Evolutionary conservation across 2,113 vertebrate species (phyloP).

Genomic region (Salvelinus alpinus): DNA sequence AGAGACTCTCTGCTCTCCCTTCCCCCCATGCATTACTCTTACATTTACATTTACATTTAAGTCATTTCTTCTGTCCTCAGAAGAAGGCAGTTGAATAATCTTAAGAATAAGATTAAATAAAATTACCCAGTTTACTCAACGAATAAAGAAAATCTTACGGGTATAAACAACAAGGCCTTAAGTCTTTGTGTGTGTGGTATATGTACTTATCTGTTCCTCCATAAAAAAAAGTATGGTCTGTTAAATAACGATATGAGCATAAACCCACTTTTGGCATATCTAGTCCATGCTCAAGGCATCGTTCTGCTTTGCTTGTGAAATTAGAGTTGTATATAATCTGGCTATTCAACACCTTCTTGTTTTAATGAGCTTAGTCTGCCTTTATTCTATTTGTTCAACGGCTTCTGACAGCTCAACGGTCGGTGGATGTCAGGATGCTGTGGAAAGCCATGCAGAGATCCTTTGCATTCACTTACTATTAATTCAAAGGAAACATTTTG

Average conservation of each 20-base stretch:
- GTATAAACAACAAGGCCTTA: background rate
- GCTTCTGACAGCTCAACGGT: constrained; percentile 45
- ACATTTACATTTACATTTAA: too few species aligned
- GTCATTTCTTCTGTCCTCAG: background rate
- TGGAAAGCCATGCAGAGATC: too few species aligned
- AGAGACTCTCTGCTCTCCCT: background rate
- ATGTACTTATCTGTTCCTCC: constrained; percentile 1
- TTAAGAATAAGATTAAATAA: background rate
- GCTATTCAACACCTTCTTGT: constrained; percentile 62
- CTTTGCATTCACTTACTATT: constrained; percentile 18
- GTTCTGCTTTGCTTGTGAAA: constrained; percentile 53
- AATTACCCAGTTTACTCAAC: background rate
- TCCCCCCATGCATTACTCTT: background rate
- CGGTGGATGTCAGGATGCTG: constrained; percentile 14
- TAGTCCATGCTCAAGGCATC: constrained; percentile 45
- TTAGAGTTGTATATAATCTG: constrained; percentile 60
- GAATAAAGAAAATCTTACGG: background rate
- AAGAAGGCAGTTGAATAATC: background rate
- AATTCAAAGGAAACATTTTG: constrained; percentile 2
- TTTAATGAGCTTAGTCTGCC: constrained; percentile 63
- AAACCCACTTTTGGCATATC: constrained; percentile 51
- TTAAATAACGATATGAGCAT: constrained; percentile 58
- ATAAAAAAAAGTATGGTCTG: constrained; percentile 28
- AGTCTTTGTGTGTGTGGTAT: background rate
- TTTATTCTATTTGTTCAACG: constrained; percentile 50